A percentile compares a stretch with the other conserved stretches of the same genome.
Evolutionary conservation across 2,888 invertebrate species (phyloP).

Genomic region (Sarcophaga carnaria): DNA sequence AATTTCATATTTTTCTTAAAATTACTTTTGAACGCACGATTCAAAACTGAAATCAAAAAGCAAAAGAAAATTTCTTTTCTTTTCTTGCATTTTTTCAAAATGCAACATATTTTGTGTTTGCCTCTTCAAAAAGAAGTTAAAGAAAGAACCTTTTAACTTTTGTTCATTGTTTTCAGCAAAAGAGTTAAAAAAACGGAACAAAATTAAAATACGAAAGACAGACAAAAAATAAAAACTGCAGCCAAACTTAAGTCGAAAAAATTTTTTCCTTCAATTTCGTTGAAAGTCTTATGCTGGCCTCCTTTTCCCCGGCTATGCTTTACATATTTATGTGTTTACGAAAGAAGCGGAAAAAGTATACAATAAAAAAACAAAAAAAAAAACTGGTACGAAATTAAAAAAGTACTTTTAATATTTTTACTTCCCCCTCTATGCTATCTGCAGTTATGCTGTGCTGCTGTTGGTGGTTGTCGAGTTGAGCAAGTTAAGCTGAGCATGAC

Average conservation of each 20-base stretch:
- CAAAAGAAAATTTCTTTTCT: too few species aligned
- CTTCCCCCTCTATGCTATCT: not conserved
- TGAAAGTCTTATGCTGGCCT: not conserved
- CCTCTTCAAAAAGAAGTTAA: slow-evolving; percentile 27
- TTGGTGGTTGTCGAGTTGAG: not conserved
- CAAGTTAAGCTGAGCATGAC: not conserved
- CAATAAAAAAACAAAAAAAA: not conserved
- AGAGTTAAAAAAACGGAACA: not conserved
- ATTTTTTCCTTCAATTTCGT: not conserved
- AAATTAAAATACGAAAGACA: slow-evolving; percentile 2
- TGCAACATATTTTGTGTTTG: not conserved
- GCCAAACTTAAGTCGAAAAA: not conserved
- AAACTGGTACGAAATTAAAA: not conserved
- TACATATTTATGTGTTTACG: not conserved
- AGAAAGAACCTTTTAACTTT: slow-evolving; percentile 18
- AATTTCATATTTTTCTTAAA: too few species aligned
- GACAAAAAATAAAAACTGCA: not conserved
- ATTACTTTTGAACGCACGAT: too few species aligned
- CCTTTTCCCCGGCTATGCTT: not conserved
- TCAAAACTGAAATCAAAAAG: too few species aligned
- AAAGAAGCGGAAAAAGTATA: not conserved
- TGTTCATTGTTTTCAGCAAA: slow-evolving; percentile 17
- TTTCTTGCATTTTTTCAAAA: not conserved
- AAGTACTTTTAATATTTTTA: not conserved
- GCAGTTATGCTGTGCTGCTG: not conserved